A percentile compares a stretch with the other conserved stretches of the same genome.
phyloP scores from a whole-genome alignment of 2,888 invertebrate genomes.

The Cerastoderma edule region DNA sequence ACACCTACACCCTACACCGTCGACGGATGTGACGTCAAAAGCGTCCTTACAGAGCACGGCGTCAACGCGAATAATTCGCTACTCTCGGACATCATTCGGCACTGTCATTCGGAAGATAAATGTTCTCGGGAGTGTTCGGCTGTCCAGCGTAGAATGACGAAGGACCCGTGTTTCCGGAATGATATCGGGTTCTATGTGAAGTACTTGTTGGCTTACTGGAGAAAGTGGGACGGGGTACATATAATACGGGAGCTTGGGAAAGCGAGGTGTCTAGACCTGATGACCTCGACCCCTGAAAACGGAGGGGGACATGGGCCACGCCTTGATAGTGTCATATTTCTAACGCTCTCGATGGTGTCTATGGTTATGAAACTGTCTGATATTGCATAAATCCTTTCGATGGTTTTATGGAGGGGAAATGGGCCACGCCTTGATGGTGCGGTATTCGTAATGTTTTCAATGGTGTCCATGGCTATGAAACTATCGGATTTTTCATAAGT shows the following conservation, averaged over 20 bases:
- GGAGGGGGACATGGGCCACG: no score
- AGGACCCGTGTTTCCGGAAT: slow-evolving; percentile 23
- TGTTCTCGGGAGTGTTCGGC: slow-evolving; percentile 20
- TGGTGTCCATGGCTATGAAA: no score
- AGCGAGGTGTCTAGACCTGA: slow-evolving; percentile 5
- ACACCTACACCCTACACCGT: slow-evolving; percentile 8
- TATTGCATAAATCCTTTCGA: no score
- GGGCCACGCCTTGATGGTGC: no score
- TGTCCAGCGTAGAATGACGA: background rate
- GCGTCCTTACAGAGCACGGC: slow-evolving; percentile 10
- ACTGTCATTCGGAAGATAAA: slow-evolving; percentile 1
- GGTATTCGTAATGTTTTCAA: no score
- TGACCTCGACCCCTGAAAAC: no score
- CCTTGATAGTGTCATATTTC: no score
- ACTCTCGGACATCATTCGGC: background rate
- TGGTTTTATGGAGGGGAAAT: no score
- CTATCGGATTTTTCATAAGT: no score
- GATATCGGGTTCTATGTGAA: slow-evolving; percentile 27
- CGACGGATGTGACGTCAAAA: slow-evolving; percentile 30
- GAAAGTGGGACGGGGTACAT: slow-evolving; percentile 9
- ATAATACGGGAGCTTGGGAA: background rate
- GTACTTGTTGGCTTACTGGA: slow-evolving; percentile 4
- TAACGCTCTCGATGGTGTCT: no score
- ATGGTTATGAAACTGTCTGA: no score
- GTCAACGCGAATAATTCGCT: slow-evolving; percentile 14